Evolutionary conservation across 2,888 invertebrate genomes (phyloP), one percentile per base, ranked within the genome.

Genomic region (Liposcelis brunnea): DNA sequence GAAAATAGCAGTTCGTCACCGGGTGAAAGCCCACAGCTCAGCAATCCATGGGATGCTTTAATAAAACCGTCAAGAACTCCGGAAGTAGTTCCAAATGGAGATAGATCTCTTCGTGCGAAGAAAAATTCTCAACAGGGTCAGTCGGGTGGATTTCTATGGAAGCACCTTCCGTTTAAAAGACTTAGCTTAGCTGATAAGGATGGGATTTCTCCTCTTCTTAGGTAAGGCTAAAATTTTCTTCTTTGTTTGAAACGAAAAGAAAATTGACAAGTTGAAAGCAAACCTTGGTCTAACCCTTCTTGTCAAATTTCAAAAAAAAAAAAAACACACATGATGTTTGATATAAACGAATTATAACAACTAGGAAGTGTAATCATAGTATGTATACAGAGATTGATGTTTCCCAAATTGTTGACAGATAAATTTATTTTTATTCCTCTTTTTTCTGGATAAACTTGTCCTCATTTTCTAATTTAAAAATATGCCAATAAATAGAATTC

Each of bases 1-100:
- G 40, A 40, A n/a, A 19, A 21, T n/a, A 19, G 18, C 19, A 16
- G 12, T 18, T 21, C 40, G 19, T 40, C 40, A 14, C 40, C 40
- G 15, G 40, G 40, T 10, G 40, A 40, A 19, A 40, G 40, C 19
- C 40, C 40, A 7, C 40, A 14, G 18, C 40, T 40, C 19, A 21
- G 40, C 15, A 40, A 40, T 18, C 40, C 40, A 8, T 40, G 40
- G 40, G 40, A 40, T 18, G 15, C 40, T 3, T 18, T 40, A 7
- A 5, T 40, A 6, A 40, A 16, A 21, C 40, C 7, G 5, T 6
- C 40, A 10, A 16, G 6, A 5, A 19, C 40, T 21, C 40, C 40
- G 19, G 21, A 40, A 40, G 19, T 19, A 6, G 19, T 19, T 21
- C 8, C 26, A 26, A 6, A 4, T 8, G 26, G 26, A 26, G 26